A percentile compares a stretch with the other conserved stretches of the same genome.
Evolutionary conservation across 2,113 vertebrate species (phyloP).

Genomic region (Xiphorhynchus elegans): DNA sequence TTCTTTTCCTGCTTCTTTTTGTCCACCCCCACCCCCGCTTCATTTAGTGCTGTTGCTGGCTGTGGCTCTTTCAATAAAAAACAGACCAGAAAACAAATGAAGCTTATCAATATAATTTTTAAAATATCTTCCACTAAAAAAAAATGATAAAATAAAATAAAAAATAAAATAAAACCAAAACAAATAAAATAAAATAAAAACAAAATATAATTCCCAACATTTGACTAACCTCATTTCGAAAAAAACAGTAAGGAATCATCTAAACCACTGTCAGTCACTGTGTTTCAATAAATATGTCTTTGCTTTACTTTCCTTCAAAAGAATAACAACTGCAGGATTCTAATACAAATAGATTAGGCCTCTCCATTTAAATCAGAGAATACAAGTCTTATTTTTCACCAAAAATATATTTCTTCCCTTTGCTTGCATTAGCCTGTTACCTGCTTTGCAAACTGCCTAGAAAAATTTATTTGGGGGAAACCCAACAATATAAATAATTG

Average conservation of each 20-base stretch:
- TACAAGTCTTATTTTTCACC: not conserved
- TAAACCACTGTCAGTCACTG: slow-evolving; percentile 15
- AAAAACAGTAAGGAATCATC: slow-evolving; percentile 50
- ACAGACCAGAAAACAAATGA: slow-evolving; percentile 55
- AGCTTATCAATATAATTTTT: slow-evolving; percentile 51
- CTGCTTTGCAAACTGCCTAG: not conserved
- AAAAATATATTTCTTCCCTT: not conserved
- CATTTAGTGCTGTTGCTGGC: slow-evolving; percentile 7
- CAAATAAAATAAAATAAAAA: not conserved
- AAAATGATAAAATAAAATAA: slow-evolving; percentile 3
- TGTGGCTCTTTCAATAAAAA: slow-evolving; percentile 57
- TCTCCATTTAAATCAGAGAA: slow-evolving; percentile 13
- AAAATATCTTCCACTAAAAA: slow-evolving; percentile 24
- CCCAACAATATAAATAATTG: slow-evolving; percentile 12
- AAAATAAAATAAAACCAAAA: not conserved
- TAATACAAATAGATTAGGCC: slow-evolving; percentile 19
- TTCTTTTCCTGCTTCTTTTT: not conserved
- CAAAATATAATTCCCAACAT: slow-evolving; percentile 26
- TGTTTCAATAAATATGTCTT: slow-evolving; percentile 11
- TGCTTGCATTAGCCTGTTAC: not conserved
- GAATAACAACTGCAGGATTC: slow-evolving; percentile 27
- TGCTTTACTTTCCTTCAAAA: slow-evolving; percentile 12
- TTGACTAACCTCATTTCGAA: slow-evolving; percentile 43
- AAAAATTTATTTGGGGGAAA: slow-evolving; percentile 43
- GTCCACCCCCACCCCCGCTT: not conserved